Evolutionary conservation across 2,113 vertebrate genomes (phyloP).

Genomic region (Columbina picui): DNA sequence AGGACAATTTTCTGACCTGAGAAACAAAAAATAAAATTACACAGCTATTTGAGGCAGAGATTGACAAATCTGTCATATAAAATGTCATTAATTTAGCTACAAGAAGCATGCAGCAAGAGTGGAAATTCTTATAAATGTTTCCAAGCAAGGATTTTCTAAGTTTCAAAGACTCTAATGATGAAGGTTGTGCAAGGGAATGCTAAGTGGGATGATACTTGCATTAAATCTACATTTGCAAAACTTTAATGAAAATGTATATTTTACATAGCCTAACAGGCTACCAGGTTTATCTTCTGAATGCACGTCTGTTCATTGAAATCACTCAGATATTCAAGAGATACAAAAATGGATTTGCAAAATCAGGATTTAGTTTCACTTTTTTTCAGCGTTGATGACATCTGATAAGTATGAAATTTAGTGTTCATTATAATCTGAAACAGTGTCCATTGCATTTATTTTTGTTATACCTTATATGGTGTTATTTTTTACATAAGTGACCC

Average conservation of each 20-base stretch:
- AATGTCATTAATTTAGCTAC: neutral
- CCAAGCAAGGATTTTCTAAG: neutral
- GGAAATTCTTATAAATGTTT: neutral
- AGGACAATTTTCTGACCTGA: neutral
- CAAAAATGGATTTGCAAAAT: neutral
- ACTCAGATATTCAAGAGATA: neutral
- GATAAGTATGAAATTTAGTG: neutral
- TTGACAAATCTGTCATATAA: neutral
- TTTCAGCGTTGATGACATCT: neutral
- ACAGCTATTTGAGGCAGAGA: accelerated
- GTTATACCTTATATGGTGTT: neutral
- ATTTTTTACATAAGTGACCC: neutral
- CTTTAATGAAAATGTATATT: neutral
- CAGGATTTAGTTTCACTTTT: neutral
- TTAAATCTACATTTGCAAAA: neutral
- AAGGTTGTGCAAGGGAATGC: neutral
- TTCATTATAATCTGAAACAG: neutral
- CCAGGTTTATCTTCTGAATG: neutral
- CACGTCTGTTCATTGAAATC: neutral
- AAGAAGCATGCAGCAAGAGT: neutral
- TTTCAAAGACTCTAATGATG: neutral
- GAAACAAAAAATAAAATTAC: neutral
- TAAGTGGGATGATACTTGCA: neutral
- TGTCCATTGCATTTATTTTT: neutral
- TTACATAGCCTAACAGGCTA: neutral